A percentile compares a stretch with the other conserved stretches of the same genome.
Conservation (phyloP, 2,113 vertebrate genomes). For the Baryphthengus martii region DNA sequence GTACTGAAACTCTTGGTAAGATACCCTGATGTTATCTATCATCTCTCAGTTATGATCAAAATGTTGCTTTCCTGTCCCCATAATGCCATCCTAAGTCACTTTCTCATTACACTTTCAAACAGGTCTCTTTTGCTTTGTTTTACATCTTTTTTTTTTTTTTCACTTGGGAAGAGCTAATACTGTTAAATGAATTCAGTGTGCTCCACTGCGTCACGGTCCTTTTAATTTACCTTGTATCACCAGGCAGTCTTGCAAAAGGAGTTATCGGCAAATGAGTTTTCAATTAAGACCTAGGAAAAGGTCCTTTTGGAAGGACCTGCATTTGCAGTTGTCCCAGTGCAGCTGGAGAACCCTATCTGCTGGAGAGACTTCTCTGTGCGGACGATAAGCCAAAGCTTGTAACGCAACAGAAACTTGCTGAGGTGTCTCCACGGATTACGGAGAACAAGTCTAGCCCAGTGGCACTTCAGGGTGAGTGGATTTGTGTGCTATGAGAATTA, state of each 20-base stretch:
- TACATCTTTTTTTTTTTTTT: neutral
- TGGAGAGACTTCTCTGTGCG: neutral
- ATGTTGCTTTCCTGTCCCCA: neutral
- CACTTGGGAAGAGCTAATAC: neutral
- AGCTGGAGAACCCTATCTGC: neutral
- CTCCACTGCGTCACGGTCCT: neutral
- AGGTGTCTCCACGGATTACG: neutral
- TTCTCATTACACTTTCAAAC: neutral
- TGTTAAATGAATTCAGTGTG: neutral
- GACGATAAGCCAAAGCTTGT: neutral
- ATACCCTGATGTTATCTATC: neutral
- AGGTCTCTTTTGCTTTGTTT: neutral
- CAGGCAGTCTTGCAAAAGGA: neutral
- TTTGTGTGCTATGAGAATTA: neutral
- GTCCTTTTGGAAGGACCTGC: neutral
- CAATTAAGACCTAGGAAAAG: neutral
- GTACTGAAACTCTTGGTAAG: neutral
- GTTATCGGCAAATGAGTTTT: neutral
- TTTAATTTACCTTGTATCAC: neutral
- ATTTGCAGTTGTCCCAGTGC: neutral
- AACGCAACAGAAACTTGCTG: neutral
- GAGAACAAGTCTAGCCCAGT: neutral
- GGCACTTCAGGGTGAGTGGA: neutral
- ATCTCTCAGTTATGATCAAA: neutral
- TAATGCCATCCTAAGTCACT: neutral